phyloP scores from a whole-genome alignment of 2,113 vertebrate genomes.

The Hyaena hyaena region DNA sequence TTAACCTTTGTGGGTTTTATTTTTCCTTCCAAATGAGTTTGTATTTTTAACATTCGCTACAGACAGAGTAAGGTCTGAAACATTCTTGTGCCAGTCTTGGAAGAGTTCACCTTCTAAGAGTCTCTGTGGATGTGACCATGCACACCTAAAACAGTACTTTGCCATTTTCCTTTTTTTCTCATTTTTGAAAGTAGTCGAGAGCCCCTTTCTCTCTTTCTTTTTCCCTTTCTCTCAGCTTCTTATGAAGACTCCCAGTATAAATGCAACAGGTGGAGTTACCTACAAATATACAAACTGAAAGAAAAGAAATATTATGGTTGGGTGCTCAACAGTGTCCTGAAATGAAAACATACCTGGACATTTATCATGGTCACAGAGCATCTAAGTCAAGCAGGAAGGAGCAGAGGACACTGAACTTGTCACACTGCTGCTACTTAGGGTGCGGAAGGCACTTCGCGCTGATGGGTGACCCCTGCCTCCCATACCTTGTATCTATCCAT shows the following conservation, averaged over 20 bases:
- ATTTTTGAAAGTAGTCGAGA: slow-evolving; percentile 87
- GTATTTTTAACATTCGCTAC: slow-evolving; percentile 69
- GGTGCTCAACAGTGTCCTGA: slow-evolving; percentile 69
- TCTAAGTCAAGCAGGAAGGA: background rate
- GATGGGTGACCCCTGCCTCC: fast-evolving
- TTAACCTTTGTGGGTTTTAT: slow-evolving; percentile 73
- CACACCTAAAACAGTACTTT: slow-evolving; percentile 83
- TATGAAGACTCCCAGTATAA: slow-evolving; percentile 86
- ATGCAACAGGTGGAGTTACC: slow-evolving; percentile 88
- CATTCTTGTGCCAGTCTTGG: slow-evolving; percentile 70
- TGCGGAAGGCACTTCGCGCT: background rate
- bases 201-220: slow-evolving; percentile 83
- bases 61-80: slow-evolving; percentile 74
- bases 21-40: slow-evolving; percentile 67
- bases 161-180: slow-evolving; percentile 83
- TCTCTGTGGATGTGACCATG: slow-evolving; percentile 83
- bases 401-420: background rate
- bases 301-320: slow-evolving; percentile 87
- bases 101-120: slow-evolving; percentile 84
- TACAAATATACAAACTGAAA: slow-evolving; percentile 93
- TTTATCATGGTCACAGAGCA: slow-evolving; percentile 67
- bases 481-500: slow-evolving; percentile 98
- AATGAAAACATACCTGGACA: slow-evolving; percentile 70
- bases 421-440: fast-evolving
- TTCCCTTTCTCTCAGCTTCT: slow-evolving; percentile 86